Base-by-base conservation (phyloP, 2,113 vertebrate species). In the Pterocles gutturalis region DNA sequence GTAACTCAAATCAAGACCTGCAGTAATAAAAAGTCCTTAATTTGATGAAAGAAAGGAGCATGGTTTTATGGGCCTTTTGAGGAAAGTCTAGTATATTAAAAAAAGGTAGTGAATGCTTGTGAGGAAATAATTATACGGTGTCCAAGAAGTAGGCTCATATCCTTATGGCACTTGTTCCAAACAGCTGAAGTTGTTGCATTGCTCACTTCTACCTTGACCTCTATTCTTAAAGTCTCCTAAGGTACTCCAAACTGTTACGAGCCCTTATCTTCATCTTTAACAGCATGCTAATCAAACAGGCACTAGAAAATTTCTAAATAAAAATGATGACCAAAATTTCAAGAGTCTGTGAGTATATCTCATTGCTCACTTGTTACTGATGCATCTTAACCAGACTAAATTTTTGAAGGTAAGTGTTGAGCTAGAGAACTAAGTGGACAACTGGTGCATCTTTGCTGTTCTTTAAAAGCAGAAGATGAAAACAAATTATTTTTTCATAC, bases 101-200 rank as follows among this genome's bases (percentile, higher is more conserved):
- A 36, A 82, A 43, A 54, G 20, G 17, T 49, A 64, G 15, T 7
- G 4, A 25, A 19, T 60, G 49, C 16, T 38, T 67, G 46, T 22
- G 14, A 81, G 21, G 28, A 92, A 36, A 24, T 43, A 65, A 33
- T 43, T 22, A 5, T 61, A 24, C 14, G 17, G 19, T 48, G 5
- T 78, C 78, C 24, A 77, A 46, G 9, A 69, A 66, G 12, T 10
- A 73, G 31, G 9, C 19, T 90, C 2, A 5, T 55, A 48, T 34
- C 8, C 2, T 28, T 46, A 0, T 38, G 7, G 8, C 0, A 5
- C 5, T 45, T 57, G 26, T 1, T 57, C 33, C 9, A 7, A 34
- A 51, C 18, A 12, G 28, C 9, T 4, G 22, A 75, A 75, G 15
- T 45, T 53, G 9, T 33, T 85, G 6, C 24, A 17, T 69, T 57